Conservation (phyloP, 1,140 invertebrate genomes). For the Lerema accius region DNA sequence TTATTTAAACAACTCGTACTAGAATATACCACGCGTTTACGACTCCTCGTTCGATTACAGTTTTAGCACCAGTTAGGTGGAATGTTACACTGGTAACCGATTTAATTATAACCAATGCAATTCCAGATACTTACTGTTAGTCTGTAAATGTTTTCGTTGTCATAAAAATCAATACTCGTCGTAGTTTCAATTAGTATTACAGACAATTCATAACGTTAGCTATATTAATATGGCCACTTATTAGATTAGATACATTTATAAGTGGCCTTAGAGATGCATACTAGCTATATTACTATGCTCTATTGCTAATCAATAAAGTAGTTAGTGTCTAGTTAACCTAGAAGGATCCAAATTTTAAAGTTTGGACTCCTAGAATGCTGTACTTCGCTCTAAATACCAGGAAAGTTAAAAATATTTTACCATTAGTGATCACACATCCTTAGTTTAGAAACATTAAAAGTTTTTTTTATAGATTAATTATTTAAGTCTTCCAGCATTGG, state of each 20-base stretch:
- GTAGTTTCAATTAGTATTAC: background rate
- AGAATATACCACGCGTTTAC: conserved; percentile 52
- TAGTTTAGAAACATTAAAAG: no score
- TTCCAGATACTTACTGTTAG: conserved; percentile 23
- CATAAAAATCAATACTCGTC: no score
- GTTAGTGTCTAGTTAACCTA: no score
- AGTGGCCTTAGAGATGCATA: conserved; percentile 46
- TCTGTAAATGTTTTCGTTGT: conserved; percentile 27
- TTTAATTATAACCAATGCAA: conserved; percentile 52
- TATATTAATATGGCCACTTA: conserved; percentile 54
- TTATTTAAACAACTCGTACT: conserved; percentile 54
- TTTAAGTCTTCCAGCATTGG: background rate
- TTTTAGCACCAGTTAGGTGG: conserved; percentile 47
- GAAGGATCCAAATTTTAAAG: no score
- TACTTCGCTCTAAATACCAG: no score
- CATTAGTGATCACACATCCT: no score
- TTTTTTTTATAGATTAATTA: no score
- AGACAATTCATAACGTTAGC: conserved; percentile 50
- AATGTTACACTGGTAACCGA: conserved; percentile 45
- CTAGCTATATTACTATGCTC: no score
- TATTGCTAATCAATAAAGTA: no score
- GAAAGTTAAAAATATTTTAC: no score
- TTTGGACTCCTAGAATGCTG: no score
- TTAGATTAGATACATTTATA: conserved; percentile 56
- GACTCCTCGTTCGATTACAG: conserved; percentile 51